Conservation (phyloP, 2,888 invertebrate genomes). For the Fragum whitleyi region DNA sequence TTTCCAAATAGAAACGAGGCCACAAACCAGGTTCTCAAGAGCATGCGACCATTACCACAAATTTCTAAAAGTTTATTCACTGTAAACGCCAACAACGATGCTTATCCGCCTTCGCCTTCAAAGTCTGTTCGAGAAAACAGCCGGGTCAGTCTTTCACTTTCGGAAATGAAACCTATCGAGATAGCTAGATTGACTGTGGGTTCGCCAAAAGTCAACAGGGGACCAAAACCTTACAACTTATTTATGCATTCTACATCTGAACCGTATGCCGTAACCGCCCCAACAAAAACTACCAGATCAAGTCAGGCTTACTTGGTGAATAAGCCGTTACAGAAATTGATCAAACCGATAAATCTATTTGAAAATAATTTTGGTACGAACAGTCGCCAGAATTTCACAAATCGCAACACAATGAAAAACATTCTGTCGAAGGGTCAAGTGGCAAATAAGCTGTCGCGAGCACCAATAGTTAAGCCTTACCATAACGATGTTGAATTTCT, state of each 20-base stretch:
- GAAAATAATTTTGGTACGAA: not conserved
- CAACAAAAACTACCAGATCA: constrained; percentile 5
- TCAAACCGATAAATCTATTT: constrained; percentile 10
- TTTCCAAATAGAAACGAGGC: not conserved
- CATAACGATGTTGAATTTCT: not conserved
- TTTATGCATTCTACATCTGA: constrained; percentile 11
- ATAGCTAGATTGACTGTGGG: constrained; percentile 4
- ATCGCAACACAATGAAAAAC: not conserved
- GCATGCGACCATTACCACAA: not conserved
- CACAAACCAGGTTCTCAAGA: not conserved
- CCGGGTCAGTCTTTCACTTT: not conserved
- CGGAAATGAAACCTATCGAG: not conserved
- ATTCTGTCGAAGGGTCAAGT: not conserved
- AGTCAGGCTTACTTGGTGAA: not conserved
- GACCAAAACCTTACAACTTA: not conserved
- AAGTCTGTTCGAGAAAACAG: not conserved
- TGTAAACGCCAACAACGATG: not conserved
- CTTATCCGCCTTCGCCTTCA: not conserved
- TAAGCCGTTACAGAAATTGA: not conserved
- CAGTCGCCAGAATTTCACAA: not conserved
- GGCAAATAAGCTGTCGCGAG: not conserved
- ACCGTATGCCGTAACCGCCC: not conserved
- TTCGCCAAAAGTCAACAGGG: not conserved
- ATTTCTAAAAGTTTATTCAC: not conserved
- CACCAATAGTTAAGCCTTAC: not conserved